Conservation (phyloP, 1,140 invertebrate species). For the Heterodera carotae region DNA sequence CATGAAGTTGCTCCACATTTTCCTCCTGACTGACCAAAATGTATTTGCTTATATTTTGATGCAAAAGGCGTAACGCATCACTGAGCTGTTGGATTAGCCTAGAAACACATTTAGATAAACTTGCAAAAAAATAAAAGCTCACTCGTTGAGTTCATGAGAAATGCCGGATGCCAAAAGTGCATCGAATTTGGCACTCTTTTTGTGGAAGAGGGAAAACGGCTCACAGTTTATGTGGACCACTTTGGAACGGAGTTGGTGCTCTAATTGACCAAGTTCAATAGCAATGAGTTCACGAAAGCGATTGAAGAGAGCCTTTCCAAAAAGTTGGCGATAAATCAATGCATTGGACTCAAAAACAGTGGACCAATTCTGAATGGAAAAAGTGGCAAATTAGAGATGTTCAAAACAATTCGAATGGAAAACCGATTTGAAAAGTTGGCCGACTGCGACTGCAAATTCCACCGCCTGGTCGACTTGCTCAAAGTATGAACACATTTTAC, state of each 20-base stretch:
- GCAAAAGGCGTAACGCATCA: conserved; percentile 26
- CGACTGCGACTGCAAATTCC: conserved; percentile 48
- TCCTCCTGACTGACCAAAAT: conserved; percentile 42
- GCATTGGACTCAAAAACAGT: conserved; percentile 32
- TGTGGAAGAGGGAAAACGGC: conserved; percentile 50
- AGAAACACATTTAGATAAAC: background rate
- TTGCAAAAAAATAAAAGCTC: conserved; percentile 1
- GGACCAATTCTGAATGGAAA: conserved; percentile 43
- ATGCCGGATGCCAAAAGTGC: conserved; percentile 48
- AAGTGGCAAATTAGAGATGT: conserved; percentile 26
- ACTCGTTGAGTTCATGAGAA: conserved; percentile 52
- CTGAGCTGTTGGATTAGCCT: conserved; percentile 44
- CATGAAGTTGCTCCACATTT: conserved; percentile 33
- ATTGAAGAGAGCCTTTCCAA: conserved; percentile 40
- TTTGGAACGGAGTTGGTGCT: conserved; percentile 38
- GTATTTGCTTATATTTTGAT: conserved; percentile 43
- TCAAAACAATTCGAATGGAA: too few relatives aligned
- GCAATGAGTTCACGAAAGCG: conserved; percentile 45
- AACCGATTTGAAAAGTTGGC: conserved; percentile 49
- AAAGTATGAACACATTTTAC: conserved; percentile 45
- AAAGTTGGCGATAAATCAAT: conserved; percentile 40
- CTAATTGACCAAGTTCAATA: conserved; percentile 36
- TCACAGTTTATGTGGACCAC: conserved; percentile 43
- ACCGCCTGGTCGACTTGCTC: conserved; percentile 44
- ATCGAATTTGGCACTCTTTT: conserved; percentile 47